Evolutionary conservation across 2,797 vertebrate species (phyloP), one percentile per base, ranked within the genome.

Genomic region (Myotis findleyi): DNA sequence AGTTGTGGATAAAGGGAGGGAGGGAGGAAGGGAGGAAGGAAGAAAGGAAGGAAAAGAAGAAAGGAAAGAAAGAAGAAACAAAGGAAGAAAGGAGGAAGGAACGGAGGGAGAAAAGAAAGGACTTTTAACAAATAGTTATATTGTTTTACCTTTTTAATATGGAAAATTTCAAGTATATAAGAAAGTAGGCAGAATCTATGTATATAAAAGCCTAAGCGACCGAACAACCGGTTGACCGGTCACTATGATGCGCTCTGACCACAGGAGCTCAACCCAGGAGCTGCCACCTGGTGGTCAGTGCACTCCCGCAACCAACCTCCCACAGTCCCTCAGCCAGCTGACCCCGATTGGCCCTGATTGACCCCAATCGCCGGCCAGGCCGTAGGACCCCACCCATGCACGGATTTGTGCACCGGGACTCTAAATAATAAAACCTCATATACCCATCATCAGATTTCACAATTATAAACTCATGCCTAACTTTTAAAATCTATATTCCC

Each of bases 381-480:
- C 1, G 1, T 23, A 55, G 53, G 53, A 55, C 53, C 53, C 21
- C 21, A 55, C 53, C 21, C 21, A 55, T 23, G 53, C 53, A 55
- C 3, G 3, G 9, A 55, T 55, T 23, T 3, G 1, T 55, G 53
- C 53, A 23, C 53, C 53, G 0, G 21, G 21, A 8, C 55, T 25
- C 23, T 57, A 83, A 69, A 68, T 57, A 11, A 81, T 71, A 27
- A 80, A 87, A 49, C 25, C 5, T 87, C 44, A 91, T 41, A 44
- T 49, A 47, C 30, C 8, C 27, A 53, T 71, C 51, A 72, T 30
- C 53, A 85, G 30, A 3, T 64, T 86, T 69, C 75, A 87, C 49
- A 87, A 59, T 90, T 87, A 83, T 38, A 88, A 75, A 91, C 7
- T 79, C 47, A 55, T 33, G n/a, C 53, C 20, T 66, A 75, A 89